phyloP scores from a whole-genome alignment of 2,888 invertebrate genomes.

The Ennomos quercinarius region DNA sequence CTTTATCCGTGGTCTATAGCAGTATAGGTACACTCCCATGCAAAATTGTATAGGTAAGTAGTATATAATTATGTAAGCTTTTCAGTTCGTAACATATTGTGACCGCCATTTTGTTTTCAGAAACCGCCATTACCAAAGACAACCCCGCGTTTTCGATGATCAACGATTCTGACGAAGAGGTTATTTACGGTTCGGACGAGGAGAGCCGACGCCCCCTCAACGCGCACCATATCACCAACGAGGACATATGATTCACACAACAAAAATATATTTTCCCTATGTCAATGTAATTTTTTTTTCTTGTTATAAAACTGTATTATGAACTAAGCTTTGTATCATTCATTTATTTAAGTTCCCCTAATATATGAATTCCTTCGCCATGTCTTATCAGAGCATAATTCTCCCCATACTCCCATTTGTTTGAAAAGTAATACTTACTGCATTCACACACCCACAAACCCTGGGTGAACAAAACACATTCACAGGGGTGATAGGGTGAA shows the following conservation, averaged over 20 bases:
- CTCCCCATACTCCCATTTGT: too few species aligned
- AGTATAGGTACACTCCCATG: too few species aligned
- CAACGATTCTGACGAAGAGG: slow-evolving; percentile 98
- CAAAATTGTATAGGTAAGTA: too few species aligned
- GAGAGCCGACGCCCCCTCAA: slow-evolving; percentile 93
- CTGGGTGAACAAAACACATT: too few species aligned
- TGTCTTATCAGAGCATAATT: too few species aligned
- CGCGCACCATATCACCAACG: slow-evolving; percentile 88
- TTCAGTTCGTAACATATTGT: too few species aligned
- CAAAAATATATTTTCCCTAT: slow-evolving; percentile 38
- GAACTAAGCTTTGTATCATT: slow-evolving; percentile 27
- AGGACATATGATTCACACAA: slow-evolving; percentile 70
- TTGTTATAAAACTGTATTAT: slow-evolving; percentile 36
- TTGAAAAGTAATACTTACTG: too few species aligned
- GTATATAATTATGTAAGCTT: too few species aligned
- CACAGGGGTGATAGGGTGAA: too few species aligned
- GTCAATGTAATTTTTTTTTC: slow-evolving; percentile 35
- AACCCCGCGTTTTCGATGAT: slow-evolving; percentile 99
- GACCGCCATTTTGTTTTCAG: slow-evolving; percentile 79
- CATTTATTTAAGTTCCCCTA: neutral
- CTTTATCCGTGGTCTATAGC: too few species aligned
- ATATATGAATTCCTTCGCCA: too few species aligned
- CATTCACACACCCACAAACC: too few species aligned
- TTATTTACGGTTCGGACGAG: slow-evolving; percentile 97
- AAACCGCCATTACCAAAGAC: slow-evolving; percentile 96